phyloP scores from a whole-genome alignment of 2,888 invertebrate genomes.

The Alloplasta piceator region DNA sequence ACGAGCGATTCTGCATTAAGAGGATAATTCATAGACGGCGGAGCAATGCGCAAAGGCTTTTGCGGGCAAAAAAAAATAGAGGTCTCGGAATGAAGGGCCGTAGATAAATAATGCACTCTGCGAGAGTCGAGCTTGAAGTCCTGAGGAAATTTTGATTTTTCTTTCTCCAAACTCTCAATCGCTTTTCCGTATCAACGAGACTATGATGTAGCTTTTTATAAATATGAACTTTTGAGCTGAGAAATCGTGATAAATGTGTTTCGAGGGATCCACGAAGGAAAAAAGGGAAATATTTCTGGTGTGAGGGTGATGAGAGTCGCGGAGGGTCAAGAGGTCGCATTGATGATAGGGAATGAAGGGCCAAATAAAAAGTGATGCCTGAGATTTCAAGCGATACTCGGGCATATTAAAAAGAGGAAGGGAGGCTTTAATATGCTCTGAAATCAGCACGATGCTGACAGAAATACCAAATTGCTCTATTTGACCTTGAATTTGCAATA shows the following conservation, averaged over 20 bases:
- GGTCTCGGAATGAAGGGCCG: too few species aligned
- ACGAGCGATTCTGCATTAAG: slow-evolving; percentile 53
- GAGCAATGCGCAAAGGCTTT: neutral
- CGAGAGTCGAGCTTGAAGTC: slow-evolving; percentile 39
- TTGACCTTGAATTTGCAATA: slow-evolving; percentile 69
- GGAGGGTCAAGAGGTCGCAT: slow-evolving; percentile 63
- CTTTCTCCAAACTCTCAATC: neutral
- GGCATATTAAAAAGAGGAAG: slow-evolving; percentile 26
- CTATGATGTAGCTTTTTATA: slow-evolving; percentile 1
- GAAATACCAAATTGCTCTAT: too few species aligned
- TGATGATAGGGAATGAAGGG: slow-evolving; percentile 67
- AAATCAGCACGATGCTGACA: too few species aligned
- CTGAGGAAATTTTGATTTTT: neutral
- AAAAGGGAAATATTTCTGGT: too few species aligned
- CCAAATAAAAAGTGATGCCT: slow-evolving; percentile 50
- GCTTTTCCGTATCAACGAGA: neutral
- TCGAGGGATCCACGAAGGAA: too few species aligned
- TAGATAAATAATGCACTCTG: too few species aligned
- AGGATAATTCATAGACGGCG: slow-evolving; percentile 61
- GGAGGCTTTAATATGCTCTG: too few species aligned
- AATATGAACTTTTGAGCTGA: slow-evolving; percentile 18
- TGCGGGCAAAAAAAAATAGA: too few species aligned
- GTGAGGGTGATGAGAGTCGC: slow-evolving; percentile 49
- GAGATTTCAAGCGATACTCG: slow-evolving; percentile 29
- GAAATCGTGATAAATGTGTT: slow-evolving; percentile 36